These are phyloP conservation scores for Spilogale gracilis DNA, from an alignment of 2,113 vertebrate genomes.

Conservation along the genomic window DNA sequence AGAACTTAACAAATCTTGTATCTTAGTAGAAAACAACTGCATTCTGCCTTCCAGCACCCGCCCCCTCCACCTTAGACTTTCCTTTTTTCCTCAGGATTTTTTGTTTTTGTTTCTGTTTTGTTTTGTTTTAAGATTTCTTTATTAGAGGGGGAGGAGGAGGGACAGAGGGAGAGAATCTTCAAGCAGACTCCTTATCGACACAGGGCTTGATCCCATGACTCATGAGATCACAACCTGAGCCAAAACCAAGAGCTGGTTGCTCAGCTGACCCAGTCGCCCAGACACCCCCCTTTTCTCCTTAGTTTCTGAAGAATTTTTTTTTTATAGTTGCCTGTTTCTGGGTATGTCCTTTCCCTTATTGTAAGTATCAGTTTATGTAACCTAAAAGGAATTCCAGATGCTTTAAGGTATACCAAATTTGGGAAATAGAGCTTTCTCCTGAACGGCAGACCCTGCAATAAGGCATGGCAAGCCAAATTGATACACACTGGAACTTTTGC, in stretches of 20 bases:
- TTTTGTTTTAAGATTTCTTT: not conserved
- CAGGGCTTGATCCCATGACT: not conserved
- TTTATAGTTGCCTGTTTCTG: not conserved
- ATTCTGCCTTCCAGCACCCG: too few species aligned
- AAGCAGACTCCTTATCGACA: not conserved
- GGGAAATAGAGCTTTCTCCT: not conserved
- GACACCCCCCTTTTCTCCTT: not conserved
- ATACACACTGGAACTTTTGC: not conserved
- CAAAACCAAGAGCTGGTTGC: not conserved
- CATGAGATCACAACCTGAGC: not conserved
- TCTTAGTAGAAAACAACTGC: not conserved
- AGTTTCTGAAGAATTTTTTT: not conserved
- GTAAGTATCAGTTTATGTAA: not conserved
- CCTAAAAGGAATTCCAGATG: not conserved
- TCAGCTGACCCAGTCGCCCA: not conserved
- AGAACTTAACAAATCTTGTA: not conserved
- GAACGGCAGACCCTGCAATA: not conserved
- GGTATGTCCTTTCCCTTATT: slow-evolving; percentile 16
- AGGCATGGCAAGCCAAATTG: not conserved
- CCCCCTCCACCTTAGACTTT: not conserved
- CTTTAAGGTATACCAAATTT: not conserved
- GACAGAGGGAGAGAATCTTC: not conserved
- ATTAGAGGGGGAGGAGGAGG: not conserved
- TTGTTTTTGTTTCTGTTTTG: too few species aligned
- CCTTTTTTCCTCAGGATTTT: not conserved